Evolutionary conservation across 2,888 invertebrate genomes (phyloP).

Genomic region (Rhaphigaster nebulosa): DNA sequence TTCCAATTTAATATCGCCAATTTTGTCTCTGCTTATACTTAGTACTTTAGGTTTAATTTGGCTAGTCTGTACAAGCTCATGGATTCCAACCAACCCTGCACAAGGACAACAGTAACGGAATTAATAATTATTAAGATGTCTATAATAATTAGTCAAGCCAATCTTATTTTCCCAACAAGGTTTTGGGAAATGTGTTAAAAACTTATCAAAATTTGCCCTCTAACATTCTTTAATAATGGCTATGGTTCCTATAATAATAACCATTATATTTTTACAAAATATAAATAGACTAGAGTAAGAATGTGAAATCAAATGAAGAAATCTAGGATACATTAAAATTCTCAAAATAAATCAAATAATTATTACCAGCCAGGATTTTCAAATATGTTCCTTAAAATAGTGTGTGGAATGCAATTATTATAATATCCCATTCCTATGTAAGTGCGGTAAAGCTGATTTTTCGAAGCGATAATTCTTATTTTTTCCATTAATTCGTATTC

Average conservation of each 20-base stretch:
- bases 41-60: too few relatives aligned
- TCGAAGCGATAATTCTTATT: slow-evolving; percentile 82
- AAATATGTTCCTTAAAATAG: slow-evolving; percentile 95
- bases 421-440: slow-evolving; percentile 99
- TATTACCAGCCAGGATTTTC: slow-evolving; percentile 98
- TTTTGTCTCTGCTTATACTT: too few relatives aligned
- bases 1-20: too few relatives aligned
- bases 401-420: slow-evolving; percentile 95
- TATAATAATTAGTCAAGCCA: too few relatives aligned
- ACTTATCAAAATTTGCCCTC: not conserved
- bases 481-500: slow-evolving; percentile 91
- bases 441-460: slow-evolving; percentile 94
- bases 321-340: slow-evolving; percentile 1
- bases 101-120: too few relatives aligned
- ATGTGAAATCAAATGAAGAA: not conserved
- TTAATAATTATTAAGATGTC: too few relatives aligned
- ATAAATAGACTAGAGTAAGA: not conserved
- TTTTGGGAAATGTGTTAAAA: too few relatives aligned
- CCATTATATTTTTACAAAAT: not conserved
- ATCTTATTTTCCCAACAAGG: too few relatives aligned
- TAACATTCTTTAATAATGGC: not conserved
- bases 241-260: not conserved
- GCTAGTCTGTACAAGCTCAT: too few relatives aligned
- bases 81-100: too few relatives aligned
- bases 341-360: slow-evolving; percentile 61